Evolutionary conservation across 2,888 invertebrate genomes (phyloP), one percentile per base, ranked within the genome.

Genomic region (Kryphioiulus occultus): DNA sequence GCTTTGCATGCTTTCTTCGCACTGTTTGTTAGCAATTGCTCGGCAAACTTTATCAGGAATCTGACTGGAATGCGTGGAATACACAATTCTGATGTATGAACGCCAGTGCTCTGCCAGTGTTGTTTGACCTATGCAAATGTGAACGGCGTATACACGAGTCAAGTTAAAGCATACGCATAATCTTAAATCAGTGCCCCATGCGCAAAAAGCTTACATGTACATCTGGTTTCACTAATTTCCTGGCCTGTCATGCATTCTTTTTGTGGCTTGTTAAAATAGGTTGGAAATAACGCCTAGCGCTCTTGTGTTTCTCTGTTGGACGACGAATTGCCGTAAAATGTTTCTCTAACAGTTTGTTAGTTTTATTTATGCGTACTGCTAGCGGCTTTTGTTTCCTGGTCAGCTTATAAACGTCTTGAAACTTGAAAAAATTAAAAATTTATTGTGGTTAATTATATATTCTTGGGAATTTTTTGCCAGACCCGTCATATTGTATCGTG

Each of bases 51-150:
- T 10, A 22, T 26, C 26, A 68, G 12, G n/a, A 68, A 26, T 22
- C n/a, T 26, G 22, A 26, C 9, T 68, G 68, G 4, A 68, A 26
- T 10, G 22, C 26, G 26, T 68, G 68, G 26, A 68, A 26, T 68
- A 68, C 9, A 26, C 68, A 68, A 68, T 22, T 68, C 19, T 68
- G 68, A 68, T 26, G 26, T 2, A 68, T 68, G 68, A 7, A 26
- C 26, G 26, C 68, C 19, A 19, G 7, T 9, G 26, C 7, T 26
- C 26, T 7, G 1, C 26, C 19, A 15, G n/a, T 68, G 68, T 68
- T 22, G 68, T 26, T 68, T 68, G 68, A 68, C 68, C 68, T 68
- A 68, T 68, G 68, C 26, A 7, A 68, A 68, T 68, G 68, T n/a
- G 68, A 26, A 68, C 22, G 10, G 26, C 26, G 17, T 35, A 35